Conservation (phyloP, 2,113 vertebrate species). For the Callopanchax toddi region DNA sequence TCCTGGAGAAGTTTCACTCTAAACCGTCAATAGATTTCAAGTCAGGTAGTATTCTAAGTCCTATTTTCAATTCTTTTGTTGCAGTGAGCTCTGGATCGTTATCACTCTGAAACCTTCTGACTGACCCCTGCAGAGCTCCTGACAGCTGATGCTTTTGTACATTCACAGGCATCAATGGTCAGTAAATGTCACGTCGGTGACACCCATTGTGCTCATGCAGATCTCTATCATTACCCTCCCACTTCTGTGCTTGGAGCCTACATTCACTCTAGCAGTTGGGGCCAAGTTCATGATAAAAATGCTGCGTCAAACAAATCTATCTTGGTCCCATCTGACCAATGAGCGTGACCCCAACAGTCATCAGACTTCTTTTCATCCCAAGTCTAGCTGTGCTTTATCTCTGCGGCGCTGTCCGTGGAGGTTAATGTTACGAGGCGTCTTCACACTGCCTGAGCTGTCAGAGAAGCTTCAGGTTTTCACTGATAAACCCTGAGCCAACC, state of each 20-base stretch:
- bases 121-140: neutral
- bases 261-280: neutral
- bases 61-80: neutral
- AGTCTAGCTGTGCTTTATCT: neutral
- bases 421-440: neutral
- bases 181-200: neutral
- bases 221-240: neutral
- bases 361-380: neutral
- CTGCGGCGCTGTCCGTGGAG: neutral
- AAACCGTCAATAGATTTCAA: too few relatives aligned
- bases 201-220: neutral
- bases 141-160: neutral
- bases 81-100: neutral
- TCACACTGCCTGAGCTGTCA: neutral
- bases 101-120: too few relatives aligned
- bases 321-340: neutral
- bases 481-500: neutral
- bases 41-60: neutral
- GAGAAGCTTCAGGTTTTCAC: neutral
- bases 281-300: neutral
- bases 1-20: too few relatives aligned
- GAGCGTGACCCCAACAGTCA: neutral
- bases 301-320: neutral
- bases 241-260: neutral
- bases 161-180: neutral